Evolutionary conservation across 2,113 vertebrate genomes (phyloP).

Genomic region (Ceuthmochares aereus): DNA sequence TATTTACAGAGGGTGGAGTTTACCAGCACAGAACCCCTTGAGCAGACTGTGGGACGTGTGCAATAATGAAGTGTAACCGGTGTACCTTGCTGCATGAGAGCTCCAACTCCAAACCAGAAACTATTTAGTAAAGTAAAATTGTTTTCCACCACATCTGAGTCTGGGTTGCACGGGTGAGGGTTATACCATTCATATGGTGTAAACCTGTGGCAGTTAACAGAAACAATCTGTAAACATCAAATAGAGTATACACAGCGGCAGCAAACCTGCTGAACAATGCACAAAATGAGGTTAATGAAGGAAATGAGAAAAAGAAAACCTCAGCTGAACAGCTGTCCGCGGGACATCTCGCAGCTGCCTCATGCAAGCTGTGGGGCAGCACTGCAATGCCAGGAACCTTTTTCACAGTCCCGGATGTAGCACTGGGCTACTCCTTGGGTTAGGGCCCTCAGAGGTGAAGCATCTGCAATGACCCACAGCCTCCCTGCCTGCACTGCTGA

Average conservation of each 20-base stretch:
- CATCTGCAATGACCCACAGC: not conserved
- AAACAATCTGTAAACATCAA: constrained; percentile 78
- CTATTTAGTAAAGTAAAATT: constrained; percentile 99
- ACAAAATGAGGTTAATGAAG: constrained; percentile 21
- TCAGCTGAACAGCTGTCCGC: not conserved
- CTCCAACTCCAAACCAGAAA: constrained; percentile 98
- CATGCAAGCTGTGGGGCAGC: not conserved
- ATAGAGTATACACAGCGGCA: constrained; percentile 33
- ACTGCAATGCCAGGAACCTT: not conserved
- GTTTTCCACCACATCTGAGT: constrained; percentile 98
- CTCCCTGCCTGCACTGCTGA: not conserved
- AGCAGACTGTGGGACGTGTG: constrained; percentile 82
- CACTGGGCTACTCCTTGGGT: not conserved
- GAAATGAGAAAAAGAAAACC: not conserved
- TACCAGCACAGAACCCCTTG: constrained; percentile 79
- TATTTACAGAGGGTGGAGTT: constrained; percentile 78
- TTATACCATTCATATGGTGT: constrained; percentile 99
- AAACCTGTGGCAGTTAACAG: constrained; percentile 87
- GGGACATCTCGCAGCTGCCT: not conserved
- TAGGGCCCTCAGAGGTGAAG: not conserved
- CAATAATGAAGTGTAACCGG: constrained; percentile 71
- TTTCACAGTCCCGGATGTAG: not conserved
- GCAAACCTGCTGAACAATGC: constrained; percentile 32
- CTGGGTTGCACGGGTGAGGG: constrained; percentile 97
- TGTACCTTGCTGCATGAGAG: constrained; percentile 99